Base-by-base conservation (phyloP, 35 echinoderm and acorn worm species). In the Apostichopus parvimensis region DNA sequence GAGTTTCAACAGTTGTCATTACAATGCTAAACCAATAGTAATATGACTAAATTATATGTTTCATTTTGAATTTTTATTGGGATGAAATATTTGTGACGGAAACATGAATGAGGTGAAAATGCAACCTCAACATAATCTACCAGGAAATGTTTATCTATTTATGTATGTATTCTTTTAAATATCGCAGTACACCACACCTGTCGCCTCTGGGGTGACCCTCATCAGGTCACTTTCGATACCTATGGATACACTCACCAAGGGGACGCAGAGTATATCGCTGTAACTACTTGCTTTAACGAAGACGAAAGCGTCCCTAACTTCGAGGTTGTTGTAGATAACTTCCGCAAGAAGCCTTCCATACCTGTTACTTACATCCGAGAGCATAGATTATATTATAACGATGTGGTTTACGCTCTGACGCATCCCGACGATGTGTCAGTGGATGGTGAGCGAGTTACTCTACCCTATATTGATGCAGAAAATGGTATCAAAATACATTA, bases 161-260 rank as follows among this genome's bases (percentile, higher is more conserved):
- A 45, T 45, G 34, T 45, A 45, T 45, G 34, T 45, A 45, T 45
- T 45, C 34, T 4, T 45, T 45, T 45, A 45, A 45, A 4, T 12
- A 61, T 61, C 12, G 58, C 58, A 62, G 60, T 22, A 9, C n/a
- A 64, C 20, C 85, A 60, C 14, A 68, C 85, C 4, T 87, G 85
- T 87, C 57, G 25, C 9, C 59, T 87, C 6, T 87, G 85, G 85
- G 85, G 85, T 45, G 85, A 87, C 28, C 79, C 79, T 8, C 79
- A 87, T 56, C 54, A 57, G 56, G 18, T 24, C 28, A 87, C 83
- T 6, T 87, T 87, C n/a, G 85, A 87, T 65, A 23, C 54, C 5
- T 87, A 87, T 23, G 85, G 85, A 17, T 87, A 87, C 85, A 87
- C 85, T 9, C 85, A 87, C 25, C 85, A 87, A 65, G 85, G 85